phyloP scores from a whole-genome alignment of 2,113 vertebrate species.

The Patagioenas fasciata region DNA sequence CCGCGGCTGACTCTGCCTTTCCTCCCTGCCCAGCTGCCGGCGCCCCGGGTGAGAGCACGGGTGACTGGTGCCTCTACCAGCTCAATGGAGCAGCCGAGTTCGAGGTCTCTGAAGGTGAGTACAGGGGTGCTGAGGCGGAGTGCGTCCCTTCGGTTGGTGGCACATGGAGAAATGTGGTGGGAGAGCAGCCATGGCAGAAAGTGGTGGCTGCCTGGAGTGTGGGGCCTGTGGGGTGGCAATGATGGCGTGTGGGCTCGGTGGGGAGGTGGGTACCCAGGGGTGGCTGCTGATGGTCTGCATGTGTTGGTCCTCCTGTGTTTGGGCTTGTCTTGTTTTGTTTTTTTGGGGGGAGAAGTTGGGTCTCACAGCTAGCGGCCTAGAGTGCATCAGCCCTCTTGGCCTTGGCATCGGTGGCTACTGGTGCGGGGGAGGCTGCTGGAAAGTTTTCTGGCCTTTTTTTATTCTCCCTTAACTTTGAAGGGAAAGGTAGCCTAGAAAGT shows the following conservation, averaged over 20 bases:
- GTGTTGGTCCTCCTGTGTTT: background rate
- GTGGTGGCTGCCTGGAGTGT: rapidly evolving
- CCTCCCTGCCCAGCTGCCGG: conserved; percentile 35
- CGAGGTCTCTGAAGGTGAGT: conserved; percentile 72
- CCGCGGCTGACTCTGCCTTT: conserved; percentile 15
- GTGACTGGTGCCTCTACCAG: conserved; percentile 71
- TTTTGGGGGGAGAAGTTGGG: no score
- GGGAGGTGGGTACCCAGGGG: background rate
- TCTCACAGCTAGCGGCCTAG: rapidly evolving
- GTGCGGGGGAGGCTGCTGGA: background rate
- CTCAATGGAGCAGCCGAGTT: conserved; percentile 69
- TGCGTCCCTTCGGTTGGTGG: rapidly evolving
- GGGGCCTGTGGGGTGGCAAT: rapidly evolving
- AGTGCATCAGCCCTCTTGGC: no score
- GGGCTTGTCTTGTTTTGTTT: background rate
- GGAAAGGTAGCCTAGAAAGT: background rate
- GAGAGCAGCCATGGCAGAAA: rapidly evolving
- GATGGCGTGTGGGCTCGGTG: rapidly evolving
- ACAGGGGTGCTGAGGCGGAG: background rate
- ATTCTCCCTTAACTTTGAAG: background rate
- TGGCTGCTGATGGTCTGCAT: rapidly evolving
- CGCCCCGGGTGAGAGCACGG: conserved; percentile 23
- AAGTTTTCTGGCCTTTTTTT: background rate
- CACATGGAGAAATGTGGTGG: rapidly evolving
- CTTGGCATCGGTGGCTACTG: rapidly evolving